These are phyloP conservation scores for Drosophila miranda DNA, from an alignment of 1,140 invertebrate genomes.

Conservation along the genomic window DNA sequence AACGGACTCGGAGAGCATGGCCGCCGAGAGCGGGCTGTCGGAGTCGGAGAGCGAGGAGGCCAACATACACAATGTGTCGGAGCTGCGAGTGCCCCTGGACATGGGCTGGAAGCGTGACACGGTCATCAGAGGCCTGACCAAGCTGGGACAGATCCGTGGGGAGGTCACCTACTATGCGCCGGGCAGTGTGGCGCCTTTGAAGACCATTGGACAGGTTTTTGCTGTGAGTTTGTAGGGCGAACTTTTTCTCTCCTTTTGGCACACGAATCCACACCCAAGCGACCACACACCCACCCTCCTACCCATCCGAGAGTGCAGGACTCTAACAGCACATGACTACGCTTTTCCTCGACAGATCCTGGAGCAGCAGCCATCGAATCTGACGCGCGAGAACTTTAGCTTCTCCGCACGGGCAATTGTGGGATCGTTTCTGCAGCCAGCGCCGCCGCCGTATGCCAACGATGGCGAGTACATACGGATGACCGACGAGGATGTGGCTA, in stretches of 20 bases:
- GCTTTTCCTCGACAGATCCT: slow-evolving; percentile 85
- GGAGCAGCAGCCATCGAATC: slow-evolving; percentile 89
- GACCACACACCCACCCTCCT: too few relatives aligned
- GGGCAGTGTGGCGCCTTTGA: slow-evolving; percentile 83
- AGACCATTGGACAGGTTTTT: slow-evolving; percentile 83
- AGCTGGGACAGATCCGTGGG: slow-evolving; percentile 90
- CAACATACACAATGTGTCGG: slow-evolving; percentile 84
- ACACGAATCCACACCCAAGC: neutral
- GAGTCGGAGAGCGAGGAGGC: slow-evolving; percentile 82
- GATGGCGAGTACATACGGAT: slow-evolving; percentile 85
- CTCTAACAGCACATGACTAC: too few relatives aligned
- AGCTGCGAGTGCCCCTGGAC: slow-evolving; percentile 89
- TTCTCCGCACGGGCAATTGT: slow-evolving; percentile 94
- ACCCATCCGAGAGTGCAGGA: too few relatives aligned
- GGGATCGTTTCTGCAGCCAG: slow-evolving; percentile 93
- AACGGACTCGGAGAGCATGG: slow-evolving; percentile 84
- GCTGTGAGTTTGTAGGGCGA: slow-evolving; percentile 83
- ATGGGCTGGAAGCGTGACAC: slow-evolving; percentile 96
- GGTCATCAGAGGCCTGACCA: slow-evolving; percentile 91
- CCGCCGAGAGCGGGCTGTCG: slow-evolving; percentile 83
- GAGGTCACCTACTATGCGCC: slow-evolving; percentile 95
- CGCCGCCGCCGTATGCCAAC: slow-evolving; percentile 83
- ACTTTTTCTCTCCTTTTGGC: slow-evolving; percentile 24
- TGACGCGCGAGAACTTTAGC: slow-evolving; percentile 94
- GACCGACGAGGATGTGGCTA: slow-evolving; percentile 86